These are phyloP conservation scores for Noctua comes DNA, from an alignment of 2,888 invertebrate genomes.

Conservation along the genomic window DNA sequence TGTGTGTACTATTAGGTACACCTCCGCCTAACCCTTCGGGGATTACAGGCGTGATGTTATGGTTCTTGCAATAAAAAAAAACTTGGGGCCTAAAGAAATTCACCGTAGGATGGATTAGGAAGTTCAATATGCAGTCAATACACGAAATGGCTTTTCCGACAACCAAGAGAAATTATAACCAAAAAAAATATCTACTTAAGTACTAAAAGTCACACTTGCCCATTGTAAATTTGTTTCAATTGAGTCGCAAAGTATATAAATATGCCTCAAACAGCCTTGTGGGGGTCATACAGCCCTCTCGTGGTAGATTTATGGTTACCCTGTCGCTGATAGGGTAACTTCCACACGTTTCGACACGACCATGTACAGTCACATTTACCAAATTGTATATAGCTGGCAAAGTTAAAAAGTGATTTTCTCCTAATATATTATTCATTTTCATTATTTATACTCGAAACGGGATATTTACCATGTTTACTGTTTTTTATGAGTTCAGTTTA, in stretches of 20 bases:
- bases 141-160: too few species aligned
- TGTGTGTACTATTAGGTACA: too few species aligned
- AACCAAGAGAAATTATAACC: too few species aligned
- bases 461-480: too few species aligned
- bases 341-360: slow-evolving; percentile 43
- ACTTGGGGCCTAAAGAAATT: neutral
- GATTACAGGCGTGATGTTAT: too few species aligned
- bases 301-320: slow-evolving; percentile 68
- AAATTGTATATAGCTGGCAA: neutral
- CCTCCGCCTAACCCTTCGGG: too few species aligned
- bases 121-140: neutral
- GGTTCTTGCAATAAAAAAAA: neutral
- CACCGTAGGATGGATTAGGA: neutral
- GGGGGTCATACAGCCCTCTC: slow-evolving; percentile 55
- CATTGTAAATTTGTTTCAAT: slow-evolving; percentile 57
- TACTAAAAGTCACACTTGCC: slow-evolving; percentile 45
- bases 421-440: too few species aligned
- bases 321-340: slow-evolving; percentile 60
- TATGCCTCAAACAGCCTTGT: slow-evolving; percentile 53
- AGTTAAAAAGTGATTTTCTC: neutral
- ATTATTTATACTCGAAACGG: too few species aligned
- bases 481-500: too few species aligned
- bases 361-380: neutral
- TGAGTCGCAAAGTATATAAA: slow-evolving; percentile 61
- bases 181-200: neutral